phyloP scores from a whole-genome alignment of 35 echinoderm and acorn worm genomes.

The Eucidaris tribuloides region DNA sequence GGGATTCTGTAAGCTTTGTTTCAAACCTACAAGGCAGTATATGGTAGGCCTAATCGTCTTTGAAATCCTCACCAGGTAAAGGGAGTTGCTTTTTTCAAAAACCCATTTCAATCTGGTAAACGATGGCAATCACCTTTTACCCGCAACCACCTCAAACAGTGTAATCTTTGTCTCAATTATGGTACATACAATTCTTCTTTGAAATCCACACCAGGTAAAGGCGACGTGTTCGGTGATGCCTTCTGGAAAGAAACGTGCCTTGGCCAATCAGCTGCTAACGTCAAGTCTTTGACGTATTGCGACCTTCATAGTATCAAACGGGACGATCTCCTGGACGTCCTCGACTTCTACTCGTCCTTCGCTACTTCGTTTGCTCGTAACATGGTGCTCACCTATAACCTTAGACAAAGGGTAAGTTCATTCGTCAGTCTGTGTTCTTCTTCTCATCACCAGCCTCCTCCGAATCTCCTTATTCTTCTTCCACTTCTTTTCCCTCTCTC shows the following conservation, averaged over 20 bases:
- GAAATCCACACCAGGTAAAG: slow-evolving; percentile 51
- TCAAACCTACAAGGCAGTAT: no score
- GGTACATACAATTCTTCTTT: background rate
- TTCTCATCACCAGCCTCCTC: no score
- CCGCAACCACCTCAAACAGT: no score
- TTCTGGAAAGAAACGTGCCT: slow-evolving; percentile 84
- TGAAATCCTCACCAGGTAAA: no score
- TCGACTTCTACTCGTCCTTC: slow-evolving; percentile 87
- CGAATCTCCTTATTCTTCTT: no score
- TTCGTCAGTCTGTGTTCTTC: background rate
- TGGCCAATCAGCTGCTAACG: slow-evolving; percentile 95
- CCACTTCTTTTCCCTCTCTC: no score
- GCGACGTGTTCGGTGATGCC: slow-evolving; percentile 87
- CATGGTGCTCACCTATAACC: slow-evolving; percentile 97
- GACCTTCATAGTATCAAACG: slow-evolving; percentile 92
- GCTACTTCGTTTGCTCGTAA: slow-evolving; percentile 92
- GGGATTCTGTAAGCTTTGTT: no score
- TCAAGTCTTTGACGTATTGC: slow-evolving; percentile 93
- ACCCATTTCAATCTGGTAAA: background rate
- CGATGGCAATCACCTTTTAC: background rate
- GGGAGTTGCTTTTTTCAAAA: background rate
- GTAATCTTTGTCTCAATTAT: background rate
- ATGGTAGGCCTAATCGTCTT: no score
- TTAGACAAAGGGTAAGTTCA: slow-evolving; percentile 84
- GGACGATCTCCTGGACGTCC: slow-evolving; percentile 83